Evolutionary conservation across 2,113 vertebrate genomes (phyloP).

Genomic region (Larimichthys crocea): DNA sequence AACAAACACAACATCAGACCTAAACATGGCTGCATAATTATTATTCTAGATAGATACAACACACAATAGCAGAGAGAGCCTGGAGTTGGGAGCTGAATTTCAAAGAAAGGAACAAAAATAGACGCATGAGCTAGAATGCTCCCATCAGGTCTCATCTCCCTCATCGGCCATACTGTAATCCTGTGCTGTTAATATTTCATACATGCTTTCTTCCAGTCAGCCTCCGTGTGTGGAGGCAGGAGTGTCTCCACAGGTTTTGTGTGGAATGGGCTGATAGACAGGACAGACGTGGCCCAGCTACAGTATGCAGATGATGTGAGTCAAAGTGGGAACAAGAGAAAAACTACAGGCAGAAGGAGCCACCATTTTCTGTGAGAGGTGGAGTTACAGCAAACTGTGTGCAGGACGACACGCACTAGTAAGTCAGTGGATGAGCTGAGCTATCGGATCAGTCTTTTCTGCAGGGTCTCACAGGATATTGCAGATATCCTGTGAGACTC

Average conservation of each 20-base stretch:
- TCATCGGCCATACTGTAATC: constrained; percentile 60
- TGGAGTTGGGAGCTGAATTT: constrained; percentile 28
- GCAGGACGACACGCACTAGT: not conserved
- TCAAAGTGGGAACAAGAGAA: not conserved
- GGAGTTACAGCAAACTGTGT: not conserved
- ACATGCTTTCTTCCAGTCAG: constrained; percentile 49
- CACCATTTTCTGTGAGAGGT: constrained; percentile 24
- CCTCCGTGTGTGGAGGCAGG: constrained; percentile 39
- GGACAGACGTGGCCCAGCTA: constrained; percentile 1
- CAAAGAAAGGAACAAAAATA: constrained; percentile 61
- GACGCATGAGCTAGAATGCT: constrained; percentile 43
- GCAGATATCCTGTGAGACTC: not conserved
- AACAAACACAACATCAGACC: not conserved
- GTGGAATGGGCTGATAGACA: constrained; percentile 14
- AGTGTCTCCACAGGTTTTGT: constrained; percentile 48
- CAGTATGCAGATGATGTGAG: constrained; percentile 7
- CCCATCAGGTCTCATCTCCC: constrained; percentile 60
- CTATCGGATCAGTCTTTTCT: not conserved
- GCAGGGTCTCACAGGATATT: not conserved
- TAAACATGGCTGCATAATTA: not conserved
- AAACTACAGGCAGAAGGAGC: not conserved
- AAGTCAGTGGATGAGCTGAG: not conserved
- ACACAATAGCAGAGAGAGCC: constrained; percentile 1
- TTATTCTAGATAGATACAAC: constrained; percentile 11
- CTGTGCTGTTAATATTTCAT: constrained; percentile 77